Evolutionary conservation across 2,888 invertebrate genomes (phyloP).

Genomic region (Thyatira batis): DNA sequence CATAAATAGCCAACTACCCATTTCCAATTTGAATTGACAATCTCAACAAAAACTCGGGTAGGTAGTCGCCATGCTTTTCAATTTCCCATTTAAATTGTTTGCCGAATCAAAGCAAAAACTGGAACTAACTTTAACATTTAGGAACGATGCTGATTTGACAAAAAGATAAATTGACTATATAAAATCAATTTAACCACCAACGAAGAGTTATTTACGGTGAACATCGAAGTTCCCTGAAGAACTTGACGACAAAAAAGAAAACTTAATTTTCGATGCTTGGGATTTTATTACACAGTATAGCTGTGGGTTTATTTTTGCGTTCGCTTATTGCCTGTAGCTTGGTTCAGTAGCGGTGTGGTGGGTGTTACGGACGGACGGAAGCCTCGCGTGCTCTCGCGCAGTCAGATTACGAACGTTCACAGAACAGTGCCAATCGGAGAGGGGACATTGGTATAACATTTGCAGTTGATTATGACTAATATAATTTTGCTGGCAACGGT

Average conservation of each 20-base stretch:
- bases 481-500: not conserved
- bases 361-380: conserved; percentile 58
- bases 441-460: conserved; percentile 13
- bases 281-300: conserved; percentile 4
- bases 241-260: not conserved
- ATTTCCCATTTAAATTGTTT: too few species aligned
- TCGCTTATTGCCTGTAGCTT: conserved; percentile 33
- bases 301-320: conserved; percentile 19
- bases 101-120: not conserved
- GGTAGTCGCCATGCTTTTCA: too few species aligned
- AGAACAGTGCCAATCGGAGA: conserved; percentile 33
- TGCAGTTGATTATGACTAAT: not conserved
- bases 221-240: not conserved
- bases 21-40: not conserved
- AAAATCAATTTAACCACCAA: not conserved
- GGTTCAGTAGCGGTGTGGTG: conserved; percentile 35
- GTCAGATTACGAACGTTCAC: conserved; percentile 43
- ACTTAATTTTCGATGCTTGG: not conserved
- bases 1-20: not conserved
- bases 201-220: not conserved
- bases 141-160: not conserved
- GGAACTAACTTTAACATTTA: not conserved
- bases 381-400: conserved; percentile 59
- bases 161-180: not conserved
- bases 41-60: not conserved